Conservation (phyloP, 2,113 vertebrate genomes). For the Engystomops pustulosus region DNA sequence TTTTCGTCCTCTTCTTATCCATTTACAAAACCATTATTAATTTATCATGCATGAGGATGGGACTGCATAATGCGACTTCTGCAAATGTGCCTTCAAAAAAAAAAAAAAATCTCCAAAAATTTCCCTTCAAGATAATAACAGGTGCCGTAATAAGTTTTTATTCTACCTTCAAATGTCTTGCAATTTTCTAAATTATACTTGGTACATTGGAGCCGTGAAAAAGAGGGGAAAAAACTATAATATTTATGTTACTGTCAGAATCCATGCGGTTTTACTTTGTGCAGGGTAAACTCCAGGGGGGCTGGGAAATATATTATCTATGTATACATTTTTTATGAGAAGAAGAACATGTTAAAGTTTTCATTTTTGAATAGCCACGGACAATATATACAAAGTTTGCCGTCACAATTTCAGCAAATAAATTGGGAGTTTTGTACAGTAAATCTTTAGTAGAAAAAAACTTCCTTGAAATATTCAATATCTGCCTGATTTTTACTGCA, state of each 20-base stretch:
- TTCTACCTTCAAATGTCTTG: conserved; percentile 15
- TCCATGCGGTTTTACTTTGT: background rate
- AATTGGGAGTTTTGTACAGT: no score
- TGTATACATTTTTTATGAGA: conserved; percentile 4
- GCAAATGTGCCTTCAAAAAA: conserved; percentile 44
- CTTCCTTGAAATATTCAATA: no score
- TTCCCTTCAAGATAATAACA: conserved; percentile 36
- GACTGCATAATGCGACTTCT: conserved; percentile 41
- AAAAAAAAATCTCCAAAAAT: background rate
- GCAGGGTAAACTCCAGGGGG: background rate
- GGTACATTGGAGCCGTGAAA: background rate
- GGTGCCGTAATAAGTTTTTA: conserved; percentile 24
- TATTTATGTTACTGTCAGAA: conserved; percentile 5
- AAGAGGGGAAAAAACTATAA: background rate
- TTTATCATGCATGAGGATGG: conserved; percentile 51
- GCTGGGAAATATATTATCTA: background rate
- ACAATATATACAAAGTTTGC: background rate
- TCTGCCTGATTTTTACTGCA: no score
- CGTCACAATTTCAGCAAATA: background rate
- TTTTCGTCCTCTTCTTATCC: conserved; percentile 46
- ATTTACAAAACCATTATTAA: conserved; percentile 51
- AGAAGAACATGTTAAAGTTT: background rate
- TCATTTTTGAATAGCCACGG: background rate
- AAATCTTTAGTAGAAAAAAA: no score
- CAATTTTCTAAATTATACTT: conserved; percentile 39